Evolutionary conservation across 2,888 invertebrate genomes (phyloP).

Genomic region (Eupithecia vulgata): DNA sequence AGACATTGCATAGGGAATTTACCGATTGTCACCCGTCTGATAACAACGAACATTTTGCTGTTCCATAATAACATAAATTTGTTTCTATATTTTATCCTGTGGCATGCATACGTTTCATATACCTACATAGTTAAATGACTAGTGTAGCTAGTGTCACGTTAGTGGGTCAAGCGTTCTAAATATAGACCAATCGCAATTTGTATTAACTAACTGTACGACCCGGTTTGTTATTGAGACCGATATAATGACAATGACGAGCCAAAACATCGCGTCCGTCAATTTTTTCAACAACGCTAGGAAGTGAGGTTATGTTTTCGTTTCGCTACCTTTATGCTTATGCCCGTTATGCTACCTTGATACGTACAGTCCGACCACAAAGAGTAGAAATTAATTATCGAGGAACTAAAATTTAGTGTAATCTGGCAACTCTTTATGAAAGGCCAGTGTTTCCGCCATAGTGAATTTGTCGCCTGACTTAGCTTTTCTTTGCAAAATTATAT

Average conservation of each 20-base stretch:
- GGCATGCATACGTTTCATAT: not conserved
- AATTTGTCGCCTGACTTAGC: too few relatives aligned
- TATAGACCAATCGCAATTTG: conserved; percentile 34
- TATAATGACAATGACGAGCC: conserved; percentile 35
- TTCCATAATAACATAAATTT: not conserved
- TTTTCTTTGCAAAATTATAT: too few relatives aligned
- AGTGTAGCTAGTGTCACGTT: conserved; percentile 8
- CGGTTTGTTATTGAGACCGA: conserved; percentile 36
- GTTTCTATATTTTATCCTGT: conserved; percentile 10
- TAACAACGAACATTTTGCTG: not conserved
- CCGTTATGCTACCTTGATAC: not conserved
- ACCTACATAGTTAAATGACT: not conserved
- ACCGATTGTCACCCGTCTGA: not conserved
- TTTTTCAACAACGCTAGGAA: conserved; percentile 27
- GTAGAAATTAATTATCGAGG: too few relatives aligned
- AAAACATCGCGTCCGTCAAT: conserved; percentile 25
- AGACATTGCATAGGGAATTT: not conserved
- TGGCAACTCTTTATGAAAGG: too few relatives aligned
- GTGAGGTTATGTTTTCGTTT: conserved; percentile 25
- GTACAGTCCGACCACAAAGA: too few relatives aligned
- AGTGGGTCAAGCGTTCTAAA: conserved; percentile 32
- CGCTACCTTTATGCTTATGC: too few relatives aligned
- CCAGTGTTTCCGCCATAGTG: too few relatives aligned
- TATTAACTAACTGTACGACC: conserved; percentile 35
- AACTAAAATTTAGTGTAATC: too few relatives aligned